phyloP scores from a whole-genome alignment of 2,113 vertebrate species.

The Crocuta crocuta region DNA sequence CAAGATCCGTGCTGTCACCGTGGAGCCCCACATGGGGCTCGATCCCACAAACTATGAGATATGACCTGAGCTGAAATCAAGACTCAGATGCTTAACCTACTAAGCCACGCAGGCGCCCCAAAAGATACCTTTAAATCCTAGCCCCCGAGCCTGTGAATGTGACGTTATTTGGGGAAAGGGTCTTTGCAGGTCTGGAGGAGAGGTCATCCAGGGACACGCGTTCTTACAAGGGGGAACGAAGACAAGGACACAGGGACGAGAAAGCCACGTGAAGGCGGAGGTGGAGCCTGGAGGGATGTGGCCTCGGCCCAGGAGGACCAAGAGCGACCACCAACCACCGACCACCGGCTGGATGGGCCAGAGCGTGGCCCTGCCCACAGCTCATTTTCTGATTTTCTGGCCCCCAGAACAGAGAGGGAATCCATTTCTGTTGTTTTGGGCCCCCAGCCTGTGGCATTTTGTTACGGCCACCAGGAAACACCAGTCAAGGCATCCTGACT shows the following conservation, averaged over 20 bases:
- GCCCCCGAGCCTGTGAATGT: neutral
- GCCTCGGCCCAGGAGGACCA: neutral
- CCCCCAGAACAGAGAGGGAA: neutral
- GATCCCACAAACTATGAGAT: too few species aligned
- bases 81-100: too few species aligned
- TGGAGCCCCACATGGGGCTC: too few species aligned
- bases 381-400: neutral
- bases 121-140: neutral
- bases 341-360: neutral
- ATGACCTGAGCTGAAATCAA: too few species aligned
- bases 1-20: too few species aligned
- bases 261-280: neutral
- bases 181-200: neutral
- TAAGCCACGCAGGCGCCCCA: neutral
- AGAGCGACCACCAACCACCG: too few species aligned
- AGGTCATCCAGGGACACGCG: neutral
- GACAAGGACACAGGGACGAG: neutral
- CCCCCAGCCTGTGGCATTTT: neutral
- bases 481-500: neutral
- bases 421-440: neutral
- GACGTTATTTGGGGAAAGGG: neutral
- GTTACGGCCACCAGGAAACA: neutral
- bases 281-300: fast-evolving
- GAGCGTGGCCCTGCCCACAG: neutral
- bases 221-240: neutral